These are phyloP conservation scores for Geococcyx californianus DNA, from an alignment of 2,113 vertebrate genomes.

Conservation along the genomic window DNA sequence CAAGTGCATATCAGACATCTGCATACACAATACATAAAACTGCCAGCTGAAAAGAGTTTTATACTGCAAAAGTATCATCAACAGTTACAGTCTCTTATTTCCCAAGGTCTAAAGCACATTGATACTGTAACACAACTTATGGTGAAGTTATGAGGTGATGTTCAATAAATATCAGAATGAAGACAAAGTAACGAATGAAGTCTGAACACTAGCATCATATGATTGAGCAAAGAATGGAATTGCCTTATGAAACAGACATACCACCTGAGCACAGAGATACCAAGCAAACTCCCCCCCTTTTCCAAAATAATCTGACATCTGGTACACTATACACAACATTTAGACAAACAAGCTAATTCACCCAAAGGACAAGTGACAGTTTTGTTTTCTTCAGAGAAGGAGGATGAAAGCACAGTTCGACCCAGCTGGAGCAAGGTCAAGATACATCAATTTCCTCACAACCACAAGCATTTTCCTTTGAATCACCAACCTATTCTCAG, in stretches of 20 bases:
- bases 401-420: neutral
- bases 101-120: neutral
- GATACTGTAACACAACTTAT: neutral
- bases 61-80: neutral
- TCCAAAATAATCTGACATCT: neutral
- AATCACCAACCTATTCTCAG: neutral
- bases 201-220: neutral
- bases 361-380: neutral
- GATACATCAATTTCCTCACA: neutral
- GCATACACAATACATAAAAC: neutral
- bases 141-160: neutral
- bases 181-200: neutral
- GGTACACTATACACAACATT: neutral
- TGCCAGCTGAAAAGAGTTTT: neutral
- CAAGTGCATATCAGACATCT: neutral
- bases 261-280: neutral
- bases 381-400: neutral
- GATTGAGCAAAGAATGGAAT: neutral
- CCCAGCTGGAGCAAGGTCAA: neutral
- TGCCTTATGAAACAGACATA: neutral
- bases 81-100: neutral
- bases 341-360: neutral
- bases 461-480: neutral
- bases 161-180: neutral
- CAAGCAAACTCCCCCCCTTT: neutral